Evolutionary conservation across 2,113 vertebrate genomes (phyloP), one percentile per base, ranked within the genome.

Genomic region (Aramus guarauna): DNA sequence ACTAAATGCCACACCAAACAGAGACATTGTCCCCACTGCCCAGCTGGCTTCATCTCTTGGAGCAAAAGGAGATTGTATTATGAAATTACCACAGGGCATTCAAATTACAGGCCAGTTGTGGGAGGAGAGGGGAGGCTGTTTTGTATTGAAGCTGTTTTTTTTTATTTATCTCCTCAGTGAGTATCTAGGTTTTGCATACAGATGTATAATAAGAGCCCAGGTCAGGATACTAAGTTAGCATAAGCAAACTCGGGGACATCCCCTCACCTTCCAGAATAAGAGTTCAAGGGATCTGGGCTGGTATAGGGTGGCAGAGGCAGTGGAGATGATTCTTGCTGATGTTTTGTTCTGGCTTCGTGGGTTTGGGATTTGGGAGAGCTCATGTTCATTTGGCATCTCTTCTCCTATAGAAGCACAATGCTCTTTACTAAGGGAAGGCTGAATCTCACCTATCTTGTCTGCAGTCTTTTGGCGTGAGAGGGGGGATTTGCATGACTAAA

Each of bases 1-100:
- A 63, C 45, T 68, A 88, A 94, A 88, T 91, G 64, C 76, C 92
- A 84, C 66, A 81, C 64, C 66, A 32, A 78, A 91, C 76, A 72
- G 79, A 80, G 60, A 68, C 48, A 50, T 81, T 96, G 76, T 94
- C 24, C 64, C 43, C 5, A 7, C 37, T 94, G n/a, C 47, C 43
- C 72, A 81, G 87, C 72, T 96, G 43, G 36, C 73, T 92, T 74
- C 50, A 58, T 72, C n/a, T 89, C 68, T 77, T 71, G 19, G 20
- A 90, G 68, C 43, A 72, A 64, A 58, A 58, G 58, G 50, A 94
- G 39, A 7, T 43, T 75, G 43, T 63, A 29, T 91, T 89, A 73
- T 0, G 1, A 59, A 93, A 88, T 84, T 80, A 39, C 29, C 20
- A 12, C 19, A 22, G n/a, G n/a, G 18, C n/a, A 41, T 77, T 86